Conservation (phyloP, 2,888 invertebrate genomes). For the Plagodis dolabraria region DNA sequence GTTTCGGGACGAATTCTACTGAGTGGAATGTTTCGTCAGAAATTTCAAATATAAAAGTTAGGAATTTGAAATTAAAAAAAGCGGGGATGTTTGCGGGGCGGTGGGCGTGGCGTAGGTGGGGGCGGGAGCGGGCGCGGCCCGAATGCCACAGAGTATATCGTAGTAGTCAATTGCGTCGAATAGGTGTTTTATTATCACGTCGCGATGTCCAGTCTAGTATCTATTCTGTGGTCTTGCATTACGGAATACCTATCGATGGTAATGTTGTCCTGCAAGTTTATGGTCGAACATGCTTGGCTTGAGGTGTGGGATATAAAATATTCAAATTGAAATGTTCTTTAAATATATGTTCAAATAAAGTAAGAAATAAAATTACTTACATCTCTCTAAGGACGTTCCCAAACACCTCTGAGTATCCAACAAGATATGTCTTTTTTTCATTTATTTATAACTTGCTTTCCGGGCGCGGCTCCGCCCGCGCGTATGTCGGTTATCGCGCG, state of each 20-base stretch:
- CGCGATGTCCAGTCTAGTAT: conserved; percentile 12
- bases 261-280: conserved; percentile 16
- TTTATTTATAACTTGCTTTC: no score
- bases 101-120: conserved; percentile 58
- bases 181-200: conserved; percentile 51
- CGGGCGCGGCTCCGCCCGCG: no score
- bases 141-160: conserved; percentile 32
- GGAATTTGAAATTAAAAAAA: conserved; percentile 69
- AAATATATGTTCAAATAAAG: no score
- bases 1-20: conserved; percentile 51
- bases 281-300: not conserved
- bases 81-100: conserved; percentile 55
- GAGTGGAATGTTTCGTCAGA: conserved; percentile 60
- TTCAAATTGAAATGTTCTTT: no score
- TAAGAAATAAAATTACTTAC: no score
- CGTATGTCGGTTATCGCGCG: no score
- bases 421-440: no score
- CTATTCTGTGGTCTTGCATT: not conserved
- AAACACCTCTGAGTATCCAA: no score
- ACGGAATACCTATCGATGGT: conserved; percentile 26
- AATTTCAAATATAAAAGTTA: conserved; percentile 65
- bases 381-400: no score
- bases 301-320: no score
- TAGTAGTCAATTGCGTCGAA: conserved; percentile 37
- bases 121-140: conserved; percentile 52